These are phyloP conservation scores for Tuberolachnus salignus DNA, from an alignment of 2,888 invertebrate species.

Conservation along the genomic window DNA sequence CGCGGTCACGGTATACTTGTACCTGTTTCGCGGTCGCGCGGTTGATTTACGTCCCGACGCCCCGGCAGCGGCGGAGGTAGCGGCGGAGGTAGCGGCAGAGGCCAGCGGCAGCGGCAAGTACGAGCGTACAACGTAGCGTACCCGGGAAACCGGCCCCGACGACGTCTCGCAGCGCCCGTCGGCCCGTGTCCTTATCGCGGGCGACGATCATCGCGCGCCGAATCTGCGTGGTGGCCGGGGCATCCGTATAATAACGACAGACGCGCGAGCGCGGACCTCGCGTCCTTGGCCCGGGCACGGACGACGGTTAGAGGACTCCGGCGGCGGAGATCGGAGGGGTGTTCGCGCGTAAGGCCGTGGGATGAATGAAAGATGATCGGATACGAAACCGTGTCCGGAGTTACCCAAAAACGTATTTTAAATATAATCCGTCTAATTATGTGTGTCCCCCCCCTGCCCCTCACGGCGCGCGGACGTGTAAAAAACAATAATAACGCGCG, in stretches of 20 bases:
- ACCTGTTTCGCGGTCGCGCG: too few species aligned
- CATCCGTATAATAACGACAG: too few species aligned
- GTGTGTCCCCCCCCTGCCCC: neutral
- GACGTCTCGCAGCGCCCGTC: neutral
- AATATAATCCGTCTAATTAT: conserved; percentile 33
- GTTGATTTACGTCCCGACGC: too few species aligned
- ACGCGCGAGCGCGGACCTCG: neutral
- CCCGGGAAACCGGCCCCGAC: conserved; percentile 13
- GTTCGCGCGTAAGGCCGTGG: conserved; percentile 21
- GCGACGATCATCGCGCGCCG: conserved; percentile 20
- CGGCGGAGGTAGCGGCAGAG: too few species aligned
- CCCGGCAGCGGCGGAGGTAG: too few species aligned
- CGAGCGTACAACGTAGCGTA: neutral
- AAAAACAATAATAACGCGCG: neutral
- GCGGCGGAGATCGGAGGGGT: too few species aligned
- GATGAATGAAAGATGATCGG: conserved; percentile 53
- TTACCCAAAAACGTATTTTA: neutral
- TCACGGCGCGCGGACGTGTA: conserved; percentile 4
- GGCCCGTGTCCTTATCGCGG: conserved; percentile 14
- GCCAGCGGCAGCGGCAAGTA: too few species aligned
- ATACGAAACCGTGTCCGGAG: conserved; percentile 1
- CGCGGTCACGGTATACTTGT: too few species aligned
- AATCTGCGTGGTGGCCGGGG: neutral
- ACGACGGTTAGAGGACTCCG: too few species aligned
- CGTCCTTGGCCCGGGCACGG: neutral